Evolutionary conservation across 2,797 vertebrate species (phyloP), one percentile per base, ranked within the genome.

Genomic region (Spea hammondii): DNA sequence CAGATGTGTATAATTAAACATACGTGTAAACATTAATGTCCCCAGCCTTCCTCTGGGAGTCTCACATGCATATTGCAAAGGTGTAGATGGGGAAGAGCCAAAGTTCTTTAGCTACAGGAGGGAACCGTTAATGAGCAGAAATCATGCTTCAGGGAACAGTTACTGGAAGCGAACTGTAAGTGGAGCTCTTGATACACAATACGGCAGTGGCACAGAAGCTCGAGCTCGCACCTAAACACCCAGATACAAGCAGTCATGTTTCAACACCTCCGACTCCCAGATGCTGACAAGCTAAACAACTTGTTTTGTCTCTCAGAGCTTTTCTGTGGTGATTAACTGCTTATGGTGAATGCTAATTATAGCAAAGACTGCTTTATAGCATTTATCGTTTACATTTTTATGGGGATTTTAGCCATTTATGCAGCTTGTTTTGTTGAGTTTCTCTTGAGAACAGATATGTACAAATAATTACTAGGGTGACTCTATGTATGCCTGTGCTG

Each of bases 301-400:
- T 92, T 91, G 91, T 92, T 93, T 92, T 92, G 91, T 92, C 90
- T 92, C 91, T 89, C 85, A 90, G 89, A 92, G 90, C 88, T 91
- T 88, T 88, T 92, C 91, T 90, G 89, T 88, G 85, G 88, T 91
- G 91, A 91, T 93, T 92, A 91, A 92, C 89, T 91, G 89, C 89
- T 93, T 89, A 88, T 87, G 87, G 88, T 88, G 91, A 92, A 91
- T 91, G 89, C 90, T 90, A 92, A 92, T 91, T 89, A 89, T 85
- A 85, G 83, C 83, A 85, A 91, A 89, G 87, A 85, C 83, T 85
- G 79, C 79, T 76, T 72, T 1, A 47, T n/a, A 5, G 12, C 46
- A 72, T 77, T 82, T 72, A 14, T 49, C 4, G 45, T 70, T 69
- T 69, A 50, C 13, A 49, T 5, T 5, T 62, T 62, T 47, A 46